Base-by-base conservation (phyloP, 2,888 invertebrate species). In the Drosophila stalkeri region DNA sequence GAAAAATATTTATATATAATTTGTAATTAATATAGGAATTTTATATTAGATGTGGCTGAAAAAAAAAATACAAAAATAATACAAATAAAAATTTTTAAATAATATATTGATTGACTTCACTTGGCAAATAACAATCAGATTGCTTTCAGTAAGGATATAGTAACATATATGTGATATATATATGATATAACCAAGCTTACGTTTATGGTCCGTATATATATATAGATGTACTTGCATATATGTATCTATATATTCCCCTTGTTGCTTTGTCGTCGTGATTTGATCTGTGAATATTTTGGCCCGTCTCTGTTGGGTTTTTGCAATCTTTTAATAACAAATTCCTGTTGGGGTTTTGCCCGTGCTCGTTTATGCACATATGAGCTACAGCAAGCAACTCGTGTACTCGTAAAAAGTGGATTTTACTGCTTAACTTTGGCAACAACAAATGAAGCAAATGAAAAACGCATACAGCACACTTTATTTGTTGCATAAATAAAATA, bases 341-440 rank as follows among this genome's bases (percentile, higher is more conserved):
- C 72, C 61, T 46, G 37, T 64, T 72, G 64, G 54, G 67, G 62
- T 59, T 57, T 52, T 41, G 57, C 56, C 6, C 27, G 27, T 6
- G 27, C 62, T 44, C 60, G 46, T 66, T 61, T 71, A 66, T 57
- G 49, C 52, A 52, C 66, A 69, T 73, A 82, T 75, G 83, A 82
- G 72, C 65, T 67, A 75, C 73, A 64, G 63, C 52, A 60, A 70
- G 78, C 65, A 75, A 64, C 70, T 76, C 54, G 66, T 75, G 73
- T 71, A 77, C 75, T 87, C 86, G 80, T 87, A 87, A 87, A 89
- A 90, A 82, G 80, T 78, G 90, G 88, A 90, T 87, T 87, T 87
- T 75, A 71, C 76, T 88, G 88, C 88, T 87, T 89, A 88, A 90
- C 77, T 82, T 77, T 79, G 78, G 72, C 77, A 79, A 60, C 80